Base-by-base conservation (phyloP, 1,140 invertebrate genomes). In the Mercenaria mercenaria region DNA sequence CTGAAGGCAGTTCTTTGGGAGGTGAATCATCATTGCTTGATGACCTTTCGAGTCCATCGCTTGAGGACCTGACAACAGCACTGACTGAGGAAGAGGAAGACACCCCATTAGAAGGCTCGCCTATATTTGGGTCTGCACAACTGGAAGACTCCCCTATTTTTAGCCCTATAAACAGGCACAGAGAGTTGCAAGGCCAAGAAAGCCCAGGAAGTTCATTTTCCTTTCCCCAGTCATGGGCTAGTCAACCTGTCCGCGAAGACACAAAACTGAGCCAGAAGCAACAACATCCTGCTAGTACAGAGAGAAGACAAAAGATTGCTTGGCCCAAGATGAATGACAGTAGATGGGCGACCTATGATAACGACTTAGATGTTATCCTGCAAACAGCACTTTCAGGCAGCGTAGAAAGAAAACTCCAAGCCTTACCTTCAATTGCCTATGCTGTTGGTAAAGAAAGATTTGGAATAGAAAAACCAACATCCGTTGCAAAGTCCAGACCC, bases 301-400 rank as follows among this genome's bases (percentile, higher is more conserved):
- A 39, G 34, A 74, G 69, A 41, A 15, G 10, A 34, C 20, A 6
- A 10, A 74, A 39, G 37, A 23, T 74, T 23, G 69, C 15, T 6
- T 74, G 69, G 69, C 69, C 69, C 20, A 74, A 74, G 32, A 74
- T 41, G 29, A 39, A 37, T 32, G 32, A 39, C 32, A 74, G 37
- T n/a, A 23, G 32, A 41, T 37, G 32, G 69, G 34, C 20, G 10
- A 23, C 15, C 10, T 37, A 52, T 32, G 77, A 80, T 37, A 32
- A 10, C 10, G 77, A 80, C 50, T 32, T 80, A 26, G 18, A 37
- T 37, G 23, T 32, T 47, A 80, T 80, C 41, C 41, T 80, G 20
- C 23, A 80, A n/a, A n/a, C 77, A n/a, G 6, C 47, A 80, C 77
- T 80, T 23, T 10, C 15, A 80, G 77, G 77, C 50, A 29, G 37